Percentiles rank a stretch among this genome's conserved stretches.
Evolutionary conservation across 2,888 invertebrate genomes (phyloP).

Genomic region (Ormyrus thymus): DNA sequence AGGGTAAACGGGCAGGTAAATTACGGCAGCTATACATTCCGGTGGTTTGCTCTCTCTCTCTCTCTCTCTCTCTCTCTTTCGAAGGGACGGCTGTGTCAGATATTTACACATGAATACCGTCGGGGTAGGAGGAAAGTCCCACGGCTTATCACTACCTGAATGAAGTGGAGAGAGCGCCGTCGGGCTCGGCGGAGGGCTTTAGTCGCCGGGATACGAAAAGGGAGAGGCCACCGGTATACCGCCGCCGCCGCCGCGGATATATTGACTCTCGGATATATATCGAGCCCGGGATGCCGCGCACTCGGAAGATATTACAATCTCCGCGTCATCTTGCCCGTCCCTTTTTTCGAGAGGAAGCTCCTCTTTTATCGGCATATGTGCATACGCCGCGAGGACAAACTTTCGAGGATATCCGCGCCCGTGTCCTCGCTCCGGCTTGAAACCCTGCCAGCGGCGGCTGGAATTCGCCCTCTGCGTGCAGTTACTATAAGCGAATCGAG

Average conservation of each 20-base stretch:
- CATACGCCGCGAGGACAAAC: too few species aligned
- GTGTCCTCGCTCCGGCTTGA: background rate
- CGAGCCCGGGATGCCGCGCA: slow-evolving; percentile 1
- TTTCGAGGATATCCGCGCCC: too few species aligned
- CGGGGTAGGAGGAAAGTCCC: slow-evolving; percentile 14
- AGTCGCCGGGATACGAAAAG: background rate
- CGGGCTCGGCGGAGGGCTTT: background rate
- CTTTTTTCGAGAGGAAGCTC: background rate
- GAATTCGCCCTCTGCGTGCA: slow-evolving; percentile 7
- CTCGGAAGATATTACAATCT: slow-evolving; percentile 46
- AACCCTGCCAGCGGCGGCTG: slow-evolving; percentile 24
- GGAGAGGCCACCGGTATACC: background rate
- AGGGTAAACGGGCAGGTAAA: slow-evolving; percentile 23
- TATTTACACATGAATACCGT: slow-evolving; percentile 68
- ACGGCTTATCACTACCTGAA: slow-evolving; percentile 66
- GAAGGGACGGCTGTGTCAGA: slow-evolving; percentile 44
- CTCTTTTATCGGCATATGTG: background rate
- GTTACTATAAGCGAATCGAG: slow-evolving; percentile 40
- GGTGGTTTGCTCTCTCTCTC: background rate
- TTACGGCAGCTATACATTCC: slow-evolving; percentile 22
- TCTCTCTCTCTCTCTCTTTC: background rate
- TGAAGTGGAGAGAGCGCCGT: slow-evolving; percentile 53
- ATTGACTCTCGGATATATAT: slow-evolving; percentile 60
- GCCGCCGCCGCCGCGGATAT: slow-evolving; percentile 56
- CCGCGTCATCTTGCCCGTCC: background rate